These are phyloP conservation scores for Pelecanoides urinatrix DNA, from an alignment of 2,113 vertebrate species.

Conservation along the genomic window DNA sequence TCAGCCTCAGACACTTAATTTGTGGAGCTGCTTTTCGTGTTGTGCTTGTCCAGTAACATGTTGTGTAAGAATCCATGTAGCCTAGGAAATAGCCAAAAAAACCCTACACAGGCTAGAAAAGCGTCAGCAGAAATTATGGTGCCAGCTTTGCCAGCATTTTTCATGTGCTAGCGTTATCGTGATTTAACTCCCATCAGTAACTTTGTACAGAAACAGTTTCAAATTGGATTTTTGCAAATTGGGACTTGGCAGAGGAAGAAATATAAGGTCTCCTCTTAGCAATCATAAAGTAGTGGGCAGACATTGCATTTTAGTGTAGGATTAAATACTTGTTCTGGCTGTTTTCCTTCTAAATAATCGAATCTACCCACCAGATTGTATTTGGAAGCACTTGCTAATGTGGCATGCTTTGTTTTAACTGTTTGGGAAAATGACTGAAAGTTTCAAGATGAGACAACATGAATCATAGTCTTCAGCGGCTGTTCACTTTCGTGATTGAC, in stretches of 20 bases:
- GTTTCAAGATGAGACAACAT: slow-evolving; percentile 34
- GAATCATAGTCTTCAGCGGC: slow-evolving; percentile 7
- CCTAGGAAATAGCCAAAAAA: not conserved
- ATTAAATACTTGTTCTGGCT: slow-evolving; percentile 24
- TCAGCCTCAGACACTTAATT: not conserved
- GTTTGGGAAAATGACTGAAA: slow-evolving; percentile 10
- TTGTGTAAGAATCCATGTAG: not conserved
- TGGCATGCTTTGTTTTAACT: not conserved
- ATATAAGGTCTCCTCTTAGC: not conserved
- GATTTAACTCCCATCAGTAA: not conserved
- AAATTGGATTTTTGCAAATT: not conserved
- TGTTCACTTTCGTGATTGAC: slow-evolving; percentile 38
- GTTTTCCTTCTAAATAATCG: slow-evolving; percentile 40
- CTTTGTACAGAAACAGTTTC: not conserved
- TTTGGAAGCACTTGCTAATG: slow-evolving; percentile 17
- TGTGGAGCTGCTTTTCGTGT: not conserved
- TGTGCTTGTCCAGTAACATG: not conserved
- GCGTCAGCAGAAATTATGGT: not conserved
- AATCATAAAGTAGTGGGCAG: slow-evolving; percentile 26
- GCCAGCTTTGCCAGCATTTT: not conserved
- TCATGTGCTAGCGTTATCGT: not conserved
- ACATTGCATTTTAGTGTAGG: not conserved
- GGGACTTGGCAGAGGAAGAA: not conserved
- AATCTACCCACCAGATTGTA: slow-evolving; percentile 32
- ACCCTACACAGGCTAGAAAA: not conserved